These are phyloP conservation scores for Mamestra brassicae DNA, from an alignment of 2,888 invertebrate genomes.

Conservation along the genomic window DNA sequence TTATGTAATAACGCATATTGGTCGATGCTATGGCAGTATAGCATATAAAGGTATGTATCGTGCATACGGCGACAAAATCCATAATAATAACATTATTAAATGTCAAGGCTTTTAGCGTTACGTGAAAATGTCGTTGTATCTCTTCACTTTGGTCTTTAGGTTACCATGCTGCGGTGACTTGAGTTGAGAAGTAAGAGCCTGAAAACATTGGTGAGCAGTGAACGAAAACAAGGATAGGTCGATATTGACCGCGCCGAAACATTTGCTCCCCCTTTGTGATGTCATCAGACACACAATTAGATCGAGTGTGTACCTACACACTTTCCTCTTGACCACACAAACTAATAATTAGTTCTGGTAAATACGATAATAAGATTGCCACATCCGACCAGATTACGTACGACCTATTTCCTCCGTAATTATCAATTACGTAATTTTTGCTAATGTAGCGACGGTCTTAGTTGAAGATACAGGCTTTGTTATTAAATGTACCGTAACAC, in stretches of 20 bases:
- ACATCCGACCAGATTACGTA: background rate
- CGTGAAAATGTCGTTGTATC: conserved; percentile 61
- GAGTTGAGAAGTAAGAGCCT: conserved; percentile 26
- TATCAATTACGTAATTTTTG: conserved; percentile 20
- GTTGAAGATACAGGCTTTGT: background rate
- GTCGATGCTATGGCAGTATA: conserved; percentile 23
- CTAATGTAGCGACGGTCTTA: background rate
- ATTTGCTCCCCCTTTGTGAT: conserved; percentile 34
- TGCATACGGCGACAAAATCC: conserved; percentile 53
- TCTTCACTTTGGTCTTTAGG: conserved; percentile 47
- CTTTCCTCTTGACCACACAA: conserved; percentile 34
- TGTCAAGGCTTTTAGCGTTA: conserved; percentile 68
- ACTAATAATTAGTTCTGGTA: conserved; percentile 30
- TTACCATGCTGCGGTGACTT: conserved; percentile 43
- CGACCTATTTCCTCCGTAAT: conserved; percentile 24
- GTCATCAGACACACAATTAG: conserved; percentile 31
- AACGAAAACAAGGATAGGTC: conserved; percentile 36
- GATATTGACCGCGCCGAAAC: conserved; percentile 27
- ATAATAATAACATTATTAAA: conserved; percentile 63
- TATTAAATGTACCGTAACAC: conserved; percentile 24
- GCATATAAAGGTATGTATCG: conserved; percentile 27
- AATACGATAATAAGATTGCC: conserved; percentile 14
- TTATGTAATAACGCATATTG: conserved; percentile 51
- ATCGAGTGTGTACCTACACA: conserved; percentile 18
- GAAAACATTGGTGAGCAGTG: conserved; percentile 40